phyloP scores from a whole-genome alignment of 2,888 invertebrate species.

The Eudemis profundana region DNA sequence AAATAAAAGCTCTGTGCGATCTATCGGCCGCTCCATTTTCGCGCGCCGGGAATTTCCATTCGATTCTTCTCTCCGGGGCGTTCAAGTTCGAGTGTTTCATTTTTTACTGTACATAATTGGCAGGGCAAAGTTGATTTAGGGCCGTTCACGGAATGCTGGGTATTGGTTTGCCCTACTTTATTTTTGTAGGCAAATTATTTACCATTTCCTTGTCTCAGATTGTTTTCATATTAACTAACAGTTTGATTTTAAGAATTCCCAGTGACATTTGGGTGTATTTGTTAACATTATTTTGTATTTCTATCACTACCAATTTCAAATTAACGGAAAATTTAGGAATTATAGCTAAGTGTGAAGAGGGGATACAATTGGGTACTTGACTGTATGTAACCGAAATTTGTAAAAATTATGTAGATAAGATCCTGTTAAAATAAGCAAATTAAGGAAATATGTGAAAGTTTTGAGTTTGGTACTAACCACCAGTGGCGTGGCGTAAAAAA shows the following conservation, averaged over 20 bases:
- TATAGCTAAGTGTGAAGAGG: neutral
- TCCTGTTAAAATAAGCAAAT: too few species aligned
- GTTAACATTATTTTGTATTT: neutral
- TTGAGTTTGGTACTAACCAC: too few species aligned
- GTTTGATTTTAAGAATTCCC: neutral
- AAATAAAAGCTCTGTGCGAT: constrained; percentile 30
- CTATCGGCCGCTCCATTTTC: constrained; percentile 33
- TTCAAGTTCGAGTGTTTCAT: constrained; percentile 20
- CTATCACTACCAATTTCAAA: neutral
- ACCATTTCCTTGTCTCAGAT: neutral
- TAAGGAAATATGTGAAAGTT: too few species aligned
- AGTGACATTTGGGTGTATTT: neutral
- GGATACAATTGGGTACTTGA: neutral
- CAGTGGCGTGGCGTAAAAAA: too few species aligned
- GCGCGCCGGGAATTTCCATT: constrained; percentile 29
- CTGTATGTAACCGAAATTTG: too few species aligned
- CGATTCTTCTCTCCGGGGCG: constrained; percentile 37
- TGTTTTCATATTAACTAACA: neutral
- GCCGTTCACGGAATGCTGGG: neutral
- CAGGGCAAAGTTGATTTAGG: constrained; percentile 14
- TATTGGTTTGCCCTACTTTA: constrained; percentile 7
- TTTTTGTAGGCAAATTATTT: constrained; percentile 8
- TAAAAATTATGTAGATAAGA: too few species aligned
- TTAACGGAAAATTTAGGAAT: neutral
- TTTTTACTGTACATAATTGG: constrained; percentile 32